Base-by-base conservation (phyloP, 2,113 vertebrate genomes). In the Grammomys surdaster region DNA sequence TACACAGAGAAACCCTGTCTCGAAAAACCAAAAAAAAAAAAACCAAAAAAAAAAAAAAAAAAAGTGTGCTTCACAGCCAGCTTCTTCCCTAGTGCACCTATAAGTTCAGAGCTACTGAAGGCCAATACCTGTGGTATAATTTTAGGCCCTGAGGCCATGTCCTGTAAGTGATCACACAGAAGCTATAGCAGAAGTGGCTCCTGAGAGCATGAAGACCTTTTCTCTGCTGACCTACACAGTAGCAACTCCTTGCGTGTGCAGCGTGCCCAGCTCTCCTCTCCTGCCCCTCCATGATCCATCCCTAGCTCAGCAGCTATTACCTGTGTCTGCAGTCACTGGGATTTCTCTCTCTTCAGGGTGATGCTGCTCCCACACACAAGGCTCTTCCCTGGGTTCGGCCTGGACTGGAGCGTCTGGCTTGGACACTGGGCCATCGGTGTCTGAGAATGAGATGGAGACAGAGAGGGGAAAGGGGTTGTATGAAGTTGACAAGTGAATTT, bases 261-360 rank as follows among this genome's bases (percentile, higher is more conserved):
- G 43, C 0, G 31, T 0, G 9, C 31, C 63, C 4, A 0, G 36
- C 70, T 36, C 36, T 65, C 24, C 43, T 75, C 36, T 43, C 54
- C 11, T 9, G n/a, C 16, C 78, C 78, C 5, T 26, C 76, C 48
- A 85, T 4, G 43, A 0, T 77, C 20, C 3, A 5, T 40, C 46
- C 6, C 40, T 33, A 33, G 22, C 20, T 48, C 40, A 24, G 58
- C 87, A 2, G 40, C 93, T 94, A 1, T 96, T 97, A 98, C 98
- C 98, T 97, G 98, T 85, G 51, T 97, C 89, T 0, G 98, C 88
- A 9, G 97, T 98, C 80, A 98, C 97, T 7, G 98, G 81, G 96
- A 96, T 14, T 10, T 98, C 98, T 89, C 98, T 97, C 20, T 98
- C 98, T 6, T 99, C 98, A 0, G 98, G 97, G 85, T 98, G 97